Evolutionary conservation across 1,140 invertebrate species (phyloP).

Genomic region (Rhysida immarginata): DNA sequence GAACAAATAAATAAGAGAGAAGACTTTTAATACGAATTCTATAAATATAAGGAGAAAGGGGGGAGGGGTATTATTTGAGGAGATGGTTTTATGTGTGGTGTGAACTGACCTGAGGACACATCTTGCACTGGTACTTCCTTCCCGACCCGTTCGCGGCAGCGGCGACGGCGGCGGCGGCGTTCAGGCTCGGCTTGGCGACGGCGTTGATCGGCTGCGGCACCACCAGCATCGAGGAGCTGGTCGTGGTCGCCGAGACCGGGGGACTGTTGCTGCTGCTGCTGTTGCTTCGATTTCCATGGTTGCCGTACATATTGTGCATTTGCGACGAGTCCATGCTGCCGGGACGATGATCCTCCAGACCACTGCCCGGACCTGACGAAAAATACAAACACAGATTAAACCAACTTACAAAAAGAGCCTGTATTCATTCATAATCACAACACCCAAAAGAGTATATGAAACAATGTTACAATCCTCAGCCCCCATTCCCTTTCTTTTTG

Average conservation of each 20-base stretch:
- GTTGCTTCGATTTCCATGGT: conserved; percentile 19
- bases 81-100: no score
- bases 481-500: no score
- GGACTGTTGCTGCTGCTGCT: conserved; percentile 15
- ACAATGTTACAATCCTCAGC: no score
- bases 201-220: conserved; percentile 83
- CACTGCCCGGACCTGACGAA: conserved; percentile 9
- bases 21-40: no score
- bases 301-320: conserved; percentile 18
- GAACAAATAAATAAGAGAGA: no score
- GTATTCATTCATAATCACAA: no score
- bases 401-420: no score
- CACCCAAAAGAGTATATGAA: no score
- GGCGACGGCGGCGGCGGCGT: conserved; percentile 13
- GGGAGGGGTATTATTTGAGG: background rate
- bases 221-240: conserved; percentile 49
- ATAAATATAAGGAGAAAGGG: background rate
- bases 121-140: conserved; percentile 88
- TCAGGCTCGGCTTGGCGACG: conserved; percentile 34
- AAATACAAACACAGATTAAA: no score
- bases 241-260: conserved; percentile 27
- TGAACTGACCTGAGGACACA: conserved; percentile 89
- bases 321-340: conserved; percentile 18
- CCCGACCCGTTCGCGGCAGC: conserved; percentile 27
- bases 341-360: conserved; percentile 14